Evolutionary conservation across 2,113 vertebrate species (phyloP), one percentile per base, ranked within the genome.

Genomic region (Aphyosemion australe): DNA sequence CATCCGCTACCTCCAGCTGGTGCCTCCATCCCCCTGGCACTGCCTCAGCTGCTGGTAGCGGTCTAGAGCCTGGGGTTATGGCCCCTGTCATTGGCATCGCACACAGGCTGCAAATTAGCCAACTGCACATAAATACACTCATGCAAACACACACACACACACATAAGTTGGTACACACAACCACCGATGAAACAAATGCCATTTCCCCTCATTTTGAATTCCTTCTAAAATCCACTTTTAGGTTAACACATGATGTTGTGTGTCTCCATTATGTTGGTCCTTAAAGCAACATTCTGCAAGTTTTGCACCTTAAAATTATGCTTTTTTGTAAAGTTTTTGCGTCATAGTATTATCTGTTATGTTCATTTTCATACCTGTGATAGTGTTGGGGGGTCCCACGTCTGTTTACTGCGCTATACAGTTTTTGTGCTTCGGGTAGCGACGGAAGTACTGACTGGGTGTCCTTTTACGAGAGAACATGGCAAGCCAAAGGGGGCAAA

Each of bases 1-100:
- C 78, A 58, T 76, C 65, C 63, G 56, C 71, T 78, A 53, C 74
- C 60, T 75, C 78, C 80, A 87, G 87, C 84, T 87, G 76, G 84
- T 48, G 49, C 76, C 51, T 69, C 54, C 52, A 41, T 69, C 48
- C 81, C 77, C 53, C 61, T 69, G 76, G 76, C 78, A 67, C 69
- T 45, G 60, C 48, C 63, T 56, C 61, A 54, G 61, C 74, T 74
- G 70, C 79, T 77, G 72, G 74, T 75, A 53, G 55, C 26, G 8
- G 70, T 65, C 34, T 20, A 65, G 72, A 53, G 57, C 63, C 80
- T 72, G 1, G 79, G 82, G 79, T 84, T 63, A 34, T 37, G 65
- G 64, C 78, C 72, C 57, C 62, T 63, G 76, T 79, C 82, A 62
- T 47, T 69, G 62, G 70, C 76, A 63, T 72, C 77, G 54, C 66